These are phyloP conservation scores for Mya arenaria DNA, from an alignment of 1,140 invertebrate genomes.

Conservation along the genomic window DNA sequence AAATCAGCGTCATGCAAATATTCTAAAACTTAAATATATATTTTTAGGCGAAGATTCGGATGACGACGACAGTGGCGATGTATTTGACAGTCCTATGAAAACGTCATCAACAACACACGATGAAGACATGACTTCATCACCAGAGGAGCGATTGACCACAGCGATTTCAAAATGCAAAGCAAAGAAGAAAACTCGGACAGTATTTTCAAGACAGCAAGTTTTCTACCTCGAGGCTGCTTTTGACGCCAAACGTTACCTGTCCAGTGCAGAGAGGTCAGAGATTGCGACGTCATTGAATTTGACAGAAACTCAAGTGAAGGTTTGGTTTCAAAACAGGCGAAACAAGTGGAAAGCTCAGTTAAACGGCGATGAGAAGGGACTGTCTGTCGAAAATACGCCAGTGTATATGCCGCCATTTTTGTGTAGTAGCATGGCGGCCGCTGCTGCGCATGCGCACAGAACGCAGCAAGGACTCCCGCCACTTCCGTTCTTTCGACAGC, in stretches of 20 bases:
- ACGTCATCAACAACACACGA: too few relatives aligned
- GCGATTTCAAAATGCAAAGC: constrained; percentile 45
- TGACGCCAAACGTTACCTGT: constrained; percentile 66
- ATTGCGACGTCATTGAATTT: constrained; percentile 63
- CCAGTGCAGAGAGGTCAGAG: constrained; percentile 64
- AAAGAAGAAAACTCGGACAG: constrained; percentile 68
- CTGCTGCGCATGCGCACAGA: neutral
- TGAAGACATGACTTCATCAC: neutral
- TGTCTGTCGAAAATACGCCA: constrained; percentile 38
- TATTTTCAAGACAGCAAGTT: constrained; percentile 67
- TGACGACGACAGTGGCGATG: constrained; percentile 10
- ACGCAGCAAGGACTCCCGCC: constrained; percentile 9
- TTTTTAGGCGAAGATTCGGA: neutral
- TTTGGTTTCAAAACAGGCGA: constrained; percentile 67
- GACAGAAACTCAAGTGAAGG: constrained; percentile 66
- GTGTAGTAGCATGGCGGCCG: constrained; percentile 36
- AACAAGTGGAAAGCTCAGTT: constrained; percentile 68
- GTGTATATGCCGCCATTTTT: constrained; percentile 46
- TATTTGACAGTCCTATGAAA: too few relatives aligned
- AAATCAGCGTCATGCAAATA: too few relatives aligned
- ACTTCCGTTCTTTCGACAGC: constrained; percentile 32
- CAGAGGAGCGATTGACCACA: neutral
- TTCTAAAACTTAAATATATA: too few relatives aligned
- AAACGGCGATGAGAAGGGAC: constrained; percentile 48
- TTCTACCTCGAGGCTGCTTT: constrained; percentile 67